Percentiles rank a stretch among this genome's conserved stretches.
These are phyloP conservation scores for Synchiropus splendidus DNA, from an alignment of 2,113 vertebrate genomes.

Conservation along the genomic window DNA sequence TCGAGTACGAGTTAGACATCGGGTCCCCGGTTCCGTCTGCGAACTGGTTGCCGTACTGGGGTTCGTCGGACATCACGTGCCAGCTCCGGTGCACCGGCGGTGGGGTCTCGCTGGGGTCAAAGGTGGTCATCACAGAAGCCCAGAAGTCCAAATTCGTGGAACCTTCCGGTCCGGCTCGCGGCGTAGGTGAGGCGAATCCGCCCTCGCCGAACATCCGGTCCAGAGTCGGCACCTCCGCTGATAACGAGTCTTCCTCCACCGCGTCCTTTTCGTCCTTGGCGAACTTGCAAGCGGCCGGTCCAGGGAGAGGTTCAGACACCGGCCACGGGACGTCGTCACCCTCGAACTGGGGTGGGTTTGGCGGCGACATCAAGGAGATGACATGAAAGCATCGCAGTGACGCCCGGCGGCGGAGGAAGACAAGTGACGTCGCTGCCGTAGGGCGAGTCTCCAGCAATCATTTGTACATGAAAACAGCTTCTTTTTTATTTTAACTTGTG, in stretches of 20 bases:
- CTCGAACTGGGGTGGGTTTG: constrained; percentile 16
- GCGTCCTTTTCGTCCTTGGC: constrained; percentile 63
- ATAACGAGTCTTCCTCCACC: too few species aligned
- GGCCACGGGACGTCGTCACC: constrained; percentile 11
- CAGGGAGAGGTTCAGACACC: too few species aligned
- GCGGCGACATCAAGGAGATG: constrained; percentile 12
- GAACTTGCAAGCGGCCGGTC: constrained; percentile 30
- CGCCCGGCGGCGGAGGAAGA: too few species aligned
- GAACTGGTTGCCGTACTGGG: constrained; percentile 55
- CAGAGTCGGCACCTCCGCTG: constrained; percentile 28
- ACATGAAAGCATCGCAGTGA: constrained; percentile 8
- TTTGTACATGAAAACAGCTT: too few species aligned
- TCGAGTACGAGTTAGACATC: constrained; percentile 32
- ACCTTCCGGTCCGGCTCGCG: constrained; percentile 24
- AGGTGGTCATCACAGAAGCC: constrained; percentile 18
- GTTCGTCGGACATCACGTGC: constrained; percentile 34
- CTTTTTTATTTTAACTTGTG: too few species aligned
- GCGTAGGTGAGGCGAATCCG: too few species aligned
- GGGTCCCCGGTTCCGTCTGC: constrained; percentile 29
- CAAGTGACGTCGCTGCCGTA: too few species aligned
- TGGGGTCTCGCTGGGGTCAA: constrained; percentile 26
- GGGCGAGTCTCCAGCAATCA: too few species aligned
- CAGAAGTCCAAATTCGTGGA: constrained; percentile 36
- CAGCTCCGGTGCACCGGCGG: constrained; percentile 44
- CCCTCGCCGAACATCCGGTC: constrained; percentile 26